A percentile compares a stretch with the other conserved stretches of the same genome.
phyloP scores from a whole-genome alignment of 2,113 vertebrate species.

The Chauna torquata region DNA sequence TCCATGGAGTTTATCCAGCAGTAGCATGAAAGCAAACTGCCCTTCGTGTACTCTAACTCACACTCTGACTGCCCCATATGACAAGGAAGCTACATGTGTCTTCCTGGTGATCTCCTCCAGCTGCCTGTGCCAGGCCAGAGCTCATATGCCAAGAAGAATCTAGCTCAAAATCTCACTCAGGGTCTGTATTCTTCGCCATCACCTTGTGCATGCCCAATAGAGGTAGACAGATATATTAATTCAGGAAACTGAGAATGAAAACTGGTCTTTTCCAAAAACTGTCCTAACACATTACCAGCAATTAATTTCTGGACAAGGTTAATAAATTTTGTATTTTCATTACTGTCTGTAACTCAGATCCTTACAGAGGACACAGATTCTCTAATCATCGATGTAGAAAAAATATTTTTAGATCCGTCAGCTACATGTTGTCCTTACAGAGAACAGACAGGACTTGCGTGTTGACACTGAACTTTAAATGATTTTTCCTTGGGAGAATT shows the following conservation, averaged over 20 bases:
- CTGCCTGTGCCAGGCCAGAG: background rate
- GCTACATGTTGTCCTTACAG: slow-evolving; percentile 16
- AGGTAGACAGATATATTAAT: background rate
- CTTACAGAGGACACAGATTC: background rate
- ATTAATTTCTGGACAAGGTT: background rate
- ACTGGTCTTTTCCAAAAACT: background rate
- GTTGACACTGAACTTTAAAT: slow-evolving; percentile 26
- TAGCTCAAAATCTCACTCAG: background rate
- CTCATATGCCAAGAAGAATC: background rate
- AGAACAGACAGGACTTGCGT: slow-evolving; percentile 32
- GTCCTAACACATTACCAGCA: background rate
- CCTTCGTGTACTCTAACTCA: background rate
- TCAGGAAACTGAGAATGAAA: background rate
- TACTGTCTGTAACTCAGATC: background rate
- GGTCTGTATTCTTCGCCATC: background rate
- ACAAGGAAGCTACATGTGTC: background rate
- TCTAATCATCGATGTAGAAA: background rate
- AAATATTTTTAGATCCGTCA: slow-evolving; percentile 24
- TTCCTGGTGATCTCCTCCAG: background rate
- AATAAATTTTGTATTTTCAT: background rate
- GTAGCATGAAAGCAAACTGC: background rate
- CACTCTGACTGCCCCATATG: background rate
- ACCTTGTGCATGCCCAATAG: background rate
- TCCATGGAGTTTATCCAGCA: background rate
- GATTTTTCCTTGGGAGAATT: slow-evolving; percentile 6